phyloP scores from a whole-genome alignment of 2,113 vertebrate species.

The Myocastor coypus region DNA sequence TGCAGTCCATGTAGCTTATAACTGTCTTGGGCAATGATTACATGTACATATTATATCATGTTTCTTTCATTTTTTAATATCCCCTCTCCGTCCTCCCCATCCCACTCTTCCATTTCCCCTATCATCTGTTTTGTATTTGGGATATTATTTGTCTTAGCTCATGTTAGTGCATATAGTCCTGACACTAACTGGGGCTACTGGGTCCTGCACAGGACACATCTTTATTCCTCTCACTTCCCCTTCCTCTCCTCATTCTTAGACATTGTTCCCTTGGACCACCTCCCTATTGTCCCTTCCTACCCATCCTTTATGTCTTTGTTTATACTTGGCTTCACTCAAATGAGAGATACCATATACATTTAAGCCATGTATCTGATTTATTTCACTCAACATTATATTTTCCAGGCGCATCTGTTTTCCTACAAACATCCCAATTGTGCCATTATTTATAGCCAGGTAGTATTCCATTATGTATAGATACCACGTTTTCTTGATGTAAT shows the following conservation, averaged over 20 bases:
- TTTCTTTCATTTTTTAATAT: neutral
- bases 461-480: neutral
- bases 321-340: neutral
- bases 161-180: neutral
- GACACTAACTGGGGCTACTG: neutral
- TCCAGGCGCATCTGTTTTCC: neutral
- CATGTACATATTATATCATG: neutral
- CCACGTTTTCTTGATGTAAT: neutral
- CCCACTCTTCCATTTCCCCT: neutral
- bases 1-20: neutral
- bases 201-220: neutral
- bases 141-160: neutral
- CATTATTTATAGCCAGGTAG: neutral
- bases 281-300: neutral
- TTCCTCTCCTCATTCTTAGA: neutral
- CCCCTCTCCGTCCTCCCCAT: neutral
- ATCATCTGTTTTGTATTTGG: neutral
- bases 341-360: neutral
- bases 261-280: neutral
- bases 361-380: neutral
- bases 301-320: neutral
- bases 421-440: neutral
- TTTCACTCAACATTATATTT: neutral
- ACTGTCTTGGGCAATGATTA: neutral
- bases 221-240: neutral